These are phyloP conservation scores for Exephanes ischioxanthus DNA, from an alignment of 2,888 invertebrate species.

Conservation along the genomic window DNA sequence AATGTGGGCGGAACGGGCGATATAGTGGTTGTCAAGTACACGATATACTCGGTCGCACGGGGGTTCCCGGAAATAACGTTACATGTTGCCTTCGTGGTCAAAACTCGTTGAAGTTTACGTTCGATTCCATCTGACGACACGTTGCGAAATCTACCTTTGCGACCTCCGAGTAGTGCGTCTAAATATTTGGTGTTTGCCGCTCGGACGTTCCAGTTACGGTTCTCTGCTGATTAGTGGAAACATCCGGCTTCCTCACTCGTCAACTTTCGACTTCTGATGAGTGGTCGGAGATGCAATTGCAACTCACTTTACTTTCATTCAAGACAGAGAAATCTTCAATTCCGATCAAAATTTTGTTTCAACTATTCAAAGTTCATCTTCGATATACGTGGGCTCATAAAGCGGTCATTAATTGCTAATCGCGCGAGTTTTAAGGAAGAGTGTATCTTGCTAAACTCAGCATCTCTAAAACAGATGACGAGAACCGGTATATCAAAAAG, in stretches of 20 bases:
- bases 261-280: not conserved
- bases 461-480: constrained; percentile 22
- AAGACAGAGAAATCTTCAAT: not conserved
- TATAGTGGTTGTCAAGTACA: not conserved
- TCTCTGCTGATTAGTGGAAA: not conserved
- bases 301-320: not conserved
- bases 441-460: not conserved
- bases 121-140: not conserved
- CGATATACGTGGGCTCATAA: not conserved
- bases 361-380: not conserved
- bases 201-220: not conserved
- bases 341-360: not conserved
- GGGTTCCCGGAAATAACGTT: not conserved
- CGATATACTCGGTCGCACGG: not conserved
- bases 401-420: constrained; percentile 7
- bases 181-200: not conserved
- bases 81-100: not conserved
- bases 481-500: constrained; percentile 18
- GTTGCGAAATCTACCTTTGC: not conserved
- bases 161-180: not conserved
- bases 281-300: not conserved
- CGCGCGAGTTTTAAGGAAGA: not conserved
- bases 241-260: not conserved
- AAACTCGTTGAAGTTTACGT: constrained; percentile 1
- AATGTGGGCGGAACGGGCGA: not conserved